Conservation (phyloP, 1,140 invertebrate genomes). For the Campoletis sonorensis region DNA sequence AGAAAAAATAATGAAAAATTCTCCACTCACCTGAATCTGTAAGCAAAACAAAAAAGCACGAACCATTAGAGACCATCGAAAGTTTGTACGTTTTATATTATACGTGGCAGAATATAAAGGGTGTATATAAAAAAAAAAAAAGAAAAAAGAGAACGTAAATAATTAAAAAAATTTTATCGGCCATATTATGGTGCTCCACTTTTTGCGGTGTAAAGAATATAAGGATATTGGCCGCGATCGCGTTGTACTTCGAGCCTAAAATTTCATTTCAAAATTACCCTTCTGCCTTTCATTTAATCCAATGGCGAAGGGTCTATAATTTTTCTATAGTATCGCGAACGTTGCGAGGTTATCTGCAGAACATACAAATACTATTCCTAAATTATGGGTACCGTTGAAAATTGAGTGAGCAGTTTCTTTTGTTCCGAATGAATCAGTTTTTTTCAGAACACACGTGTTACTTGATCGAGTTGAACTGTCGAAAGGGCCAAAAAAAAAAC, state of each 20-base stretch:
- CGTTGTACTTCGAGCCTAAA: not conserved
- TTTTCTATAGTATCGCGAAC: no score
- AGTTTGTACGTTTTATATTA: not conserved
- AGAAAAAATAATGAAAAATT: not conserved
- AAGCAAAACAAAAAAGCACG: not conserved
- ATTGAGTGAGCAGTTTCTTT: no score
- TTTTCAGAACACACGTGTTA: no score
- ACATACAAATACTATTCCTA: no score
- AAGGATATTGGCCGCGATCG: not conserved
- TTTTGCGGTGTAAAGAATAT: not conserved
- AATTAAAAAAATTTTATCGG: not conserved
- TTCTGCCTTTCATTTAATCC: no score
- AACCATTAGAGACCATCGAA: not conserved
- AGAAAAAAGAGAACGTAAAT: not conserved
- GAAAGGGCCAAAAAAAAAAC: not conserved
- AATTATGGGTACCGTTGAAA: no score
- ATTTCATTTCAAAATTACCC: no score
- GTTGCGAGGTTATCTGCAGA: no score
- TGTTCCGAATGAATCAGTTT: no score
- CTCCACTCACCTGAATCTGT: slow-evolving; percentile 11
- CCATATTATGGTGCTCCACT: not conserved
- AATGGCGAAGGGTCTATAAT: no score
- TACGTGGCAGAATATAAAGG: not conserved
- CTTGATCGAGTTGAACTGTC: no score
- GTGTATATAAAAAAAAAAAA: not conserved